These are phyloP conservation scores for Fundulus diaphanus DNA, from an alignment of 2,797 vertebrate species.

Conservation along the genomic window DNA sequence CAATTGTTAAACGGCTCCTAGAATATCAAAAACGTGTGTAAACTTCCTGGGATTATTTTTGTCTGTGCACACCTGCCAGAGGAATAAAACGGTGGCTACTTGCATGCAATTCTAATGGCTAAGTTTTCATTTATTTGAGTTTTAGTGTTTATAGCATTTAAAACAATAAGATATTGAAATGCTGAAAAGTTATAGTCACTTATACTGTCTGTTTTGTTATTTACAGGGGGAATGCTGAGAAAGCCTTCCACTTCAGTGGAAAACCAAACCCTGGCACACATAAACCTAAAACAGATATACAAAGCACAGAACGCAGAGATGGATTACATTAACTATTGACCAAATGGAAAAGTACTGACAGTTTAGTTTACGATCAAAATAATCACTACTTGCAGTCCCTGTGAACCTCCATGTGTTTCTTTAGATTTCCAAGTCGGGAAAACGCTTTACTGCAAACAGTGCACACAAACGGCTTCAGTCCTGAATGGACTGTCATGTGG, in stretches of 20 bases:
- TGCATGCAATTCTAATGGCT: neutral
- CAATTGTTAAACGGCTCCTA: neutral
- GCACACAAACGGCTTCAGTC: constrained; percentile 18
- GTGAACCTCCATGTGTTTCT: constrained; percentile 8
- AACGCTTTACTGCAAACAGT: constrained; percentile 14
- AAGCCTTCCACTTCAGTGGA: neutral
- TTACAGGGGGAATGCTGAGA: neutral
- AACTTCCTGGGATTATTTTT: neutral
- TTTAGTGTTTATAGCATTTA: neutral
- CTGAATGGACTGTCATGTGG: constrained; percentile 17
- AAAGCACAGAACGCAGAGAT: neutral
- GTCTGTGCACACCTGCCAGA: neutral
- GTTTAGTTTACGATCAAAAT: neutral
- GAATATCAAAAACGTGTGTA: neutral
- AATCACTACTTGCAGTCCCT: neutral
- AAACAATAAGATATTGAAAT: neutral
- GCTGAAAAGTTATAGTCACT: too few species aligned
- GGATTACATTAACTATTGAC: neutral
- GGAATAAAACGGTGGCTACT: neutral
- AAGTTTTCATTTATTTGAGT: neutral
- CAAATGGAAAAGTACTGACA: neutral
- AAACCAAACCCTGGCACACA: neutral
- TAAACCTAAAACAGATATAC: neutral
- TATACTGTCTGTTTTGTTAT: neutral
- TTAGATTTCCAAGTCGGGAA: constrained; percentile 15